Conservation (phyloP, 2,888 invertebrate species). For the Sepiola atlantica region DNA sequence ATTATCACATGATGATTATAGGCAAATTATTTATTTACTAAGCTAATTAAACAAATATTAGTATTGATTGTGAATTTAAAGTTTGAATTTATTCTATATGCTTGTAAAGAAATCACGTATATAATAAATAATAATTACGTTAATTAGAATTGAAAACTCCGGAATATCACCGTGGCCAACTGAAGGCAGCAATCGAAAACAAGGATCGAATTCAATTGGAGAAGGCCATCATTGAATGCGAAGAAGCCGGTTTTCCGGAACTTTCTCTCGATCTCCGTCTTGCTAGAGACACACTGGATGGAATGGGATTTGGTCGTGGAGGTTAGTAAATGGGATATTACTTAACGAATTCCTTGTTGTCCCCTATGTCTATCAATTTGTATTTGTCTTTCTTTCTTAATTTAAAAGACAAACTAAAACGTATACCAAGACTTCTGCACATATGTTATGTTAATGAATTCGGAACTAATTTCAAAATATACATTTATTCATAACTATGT, state of each 20-base stretch:
- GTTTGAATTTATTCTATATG: too few species aligned
- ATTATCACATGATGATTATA: too few species aligned
- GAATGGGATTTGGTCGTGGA: slow-evolving; percentile 41
- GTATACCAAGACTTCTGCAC: too few species aligned
- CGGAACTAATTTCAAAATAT: too few species aligned
- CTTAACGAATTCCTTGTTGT: too few species aligned
- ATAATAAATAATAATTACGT: neutral
- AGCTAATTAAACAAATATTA: too few species aligned
- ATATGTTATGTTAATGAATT: too few species aligned
- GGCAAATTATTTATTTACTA: too few species aligned
- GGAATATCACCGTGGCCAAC: neutral
- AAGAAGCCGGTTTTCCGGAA: neutral
- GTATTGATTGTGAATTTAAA: too few species aligned
- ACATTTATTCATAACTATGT: too few species aligned
- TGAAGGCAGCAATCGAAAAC: neutral
- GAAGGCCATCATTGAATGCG: neutral
- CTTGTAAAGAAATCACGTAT: too few species aligned
- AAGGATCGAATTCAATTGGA: neutral
- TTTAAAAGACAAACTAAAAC: neutral
- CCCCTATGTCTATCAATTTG: too few species aligned
- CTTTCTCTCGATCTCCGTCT: neutral
- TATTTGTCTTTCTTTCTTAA: neutral
- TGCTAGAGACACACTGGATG: neutral
- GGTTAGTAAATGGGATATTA: neutral
- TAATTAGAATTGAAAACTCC: neutral